Evolutionary conservation across 2,888 invertebrate genomes (phyloP), one percentile per base, ranked within the genome.

Genomic region (Fragum sueziense): DNA sequence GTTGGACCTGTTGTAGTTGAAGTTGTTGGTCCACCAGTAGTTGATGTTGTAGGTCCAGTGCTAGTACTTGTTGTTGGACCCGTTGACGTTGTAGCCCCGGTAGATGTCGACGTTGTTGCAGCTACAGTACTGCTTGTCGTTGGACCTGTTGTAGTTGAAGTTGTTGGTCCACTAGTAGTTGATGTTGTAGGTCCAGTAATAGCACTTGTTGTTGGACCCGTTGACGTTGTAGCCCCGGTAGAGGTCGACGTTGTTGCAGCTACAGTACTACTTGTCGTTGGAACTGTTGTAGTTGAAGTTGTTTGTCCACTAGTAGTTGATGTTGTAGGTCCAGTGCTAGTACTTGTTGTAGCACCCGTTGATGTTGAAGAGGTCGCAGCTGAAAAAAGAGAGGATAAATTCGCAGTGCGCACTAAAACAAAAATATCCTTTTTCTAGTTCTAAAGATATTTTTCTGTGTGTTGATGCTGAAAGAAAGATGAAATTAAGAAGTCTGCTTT

Each of bases 1-100:
- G 74, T 34, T 20, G 68, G 17, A 31, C 57, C 59, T 47, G 47
- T 47, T 47, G 47, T 47, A 47, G 47, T 9, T 47, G 47, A 47
- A 47, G 47, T 47, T 14, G 47, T 47, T 47, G 47, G 47, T 47
- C 47, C 47, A 47, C 47, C n/a, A 47, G 47, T 47, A 47, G 47
- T 47, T 47, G 47, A 47, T 20, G 47, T 47, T 14, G 47, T 47
- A 20, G 47, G 47, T 47, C 47, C 47, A 47, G 20, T 47, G n/a
- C 20, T 47, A 47, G 47, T 47, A 47, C 47, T 47, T 47, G 47
- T 9, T 4, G 47, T 47, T 47, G 47, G 47, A 47, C 47, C 47
- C 17, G 47, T 47, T 47, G 47, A 47, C n/a, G 47, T 47, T 14
- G 47, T 47, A 47, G 47, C n/a, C n/a, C 47, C 47, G n/a, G 47